Evolutionary conservation across 2,113 vertebrate species (phyloP).

Genomic region (Osmerus eperlanus): DNA sequence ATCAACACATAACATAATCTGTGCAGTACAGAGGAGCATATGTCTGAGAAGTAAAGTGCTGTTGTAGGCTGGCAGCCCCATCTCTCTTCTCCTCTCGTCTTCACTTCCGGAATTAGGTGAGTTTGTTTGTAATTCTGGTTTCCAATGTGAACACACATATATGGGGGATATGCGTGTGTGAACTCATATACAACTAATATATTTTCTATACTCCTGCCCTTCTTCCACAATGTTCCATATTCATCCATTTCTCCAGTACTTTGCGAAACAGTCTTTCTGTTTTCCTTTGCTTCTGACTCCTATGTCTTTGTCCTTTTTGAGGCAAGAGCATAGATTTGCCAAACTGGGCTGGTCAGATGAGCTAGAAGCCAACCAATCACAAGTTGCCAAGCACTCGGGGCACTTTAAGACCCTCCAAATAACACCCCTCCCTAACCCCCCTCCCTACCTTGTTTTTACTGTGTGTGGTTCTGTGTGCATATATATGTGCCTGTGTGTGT

Average conservation of each 20-base stretch:
- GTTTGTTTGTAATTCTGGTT: too few relatives aligned
- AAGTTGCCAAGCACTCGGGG: constrained; percentile 55
- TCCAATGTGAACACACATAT: too few relatives aligned
- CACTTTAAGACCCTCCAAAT: constrained; percentile 48
- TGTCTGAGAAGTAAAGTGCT: too few relatives aligned
- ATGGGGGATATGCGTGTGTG: too few relatives aligned
- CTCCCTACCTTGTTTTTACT: constrained; percentile 10
- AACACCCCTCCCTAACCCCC: constrained; percentile 34
- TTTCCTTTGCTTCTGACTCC: neutral
- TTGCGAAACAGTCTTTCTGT: neutral
- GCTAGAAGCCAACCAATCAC: constrained; percentile 56
- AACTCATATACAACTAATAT: too few relatives aligned
- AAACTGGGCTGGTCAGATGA: constrained; percentile 43
- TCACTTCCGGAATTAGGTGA: too few relatives aligned
- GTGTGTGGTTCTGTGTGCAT: constrained; percentile 4
- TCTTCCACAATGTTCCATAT: neutral
- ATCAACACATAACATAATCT: too few relatives aligned
- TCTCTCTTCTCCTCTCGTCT: too few relatives aligned
- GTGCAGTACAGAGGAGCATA: too few relatives aligned
- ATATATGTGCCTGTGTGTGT: neutral
- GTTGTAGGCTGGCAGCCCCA: too few relatives aligned
- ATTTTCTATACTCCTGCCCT: too few relatives aligned
- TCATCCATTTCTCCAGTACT: constrained; percentile 6
- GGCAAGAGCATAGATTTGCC: constrained; percentile 28
- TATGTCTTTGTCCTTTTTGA: constrained; percentile 20